phyloP scores from a whole-genome alignment of 2,113 vertebrate species.

The Isurus oxyrinchus region DNA sequence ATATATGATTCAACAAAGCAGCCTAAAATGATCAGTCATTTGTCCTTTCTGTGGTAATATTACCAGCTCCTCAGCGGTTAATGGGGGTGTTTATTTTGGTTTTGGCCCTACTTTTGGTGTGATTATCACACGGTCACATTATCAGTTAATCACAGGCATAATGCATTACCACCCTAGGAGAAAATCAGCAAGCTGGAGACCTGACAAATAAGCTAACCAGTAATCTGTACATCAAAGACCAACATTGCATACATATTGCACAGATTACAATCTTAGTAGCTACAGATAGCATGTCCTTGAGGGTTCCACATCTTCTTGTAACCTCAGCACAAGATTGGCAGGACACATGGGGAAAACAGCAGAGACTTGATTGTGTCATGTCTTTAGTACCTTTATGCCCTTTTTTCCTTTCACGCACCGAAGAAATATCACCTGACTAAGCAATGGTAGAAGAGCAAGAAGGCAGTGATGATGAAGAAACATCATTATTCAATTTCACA shows the following conservation, averaged over 20 bases:
- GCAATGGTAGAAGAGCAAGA: too few species aligned
- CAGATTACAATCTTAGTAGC: not conserved
- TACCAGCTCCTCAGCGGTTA: not conserved
- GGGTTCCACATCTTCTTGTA: not conserved
- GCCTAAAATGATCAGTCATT: not conserved
- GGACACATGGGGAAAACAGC: not conserved
- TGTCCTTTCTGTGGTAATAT: not conserved
- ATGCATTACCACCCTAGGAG: not conserved
- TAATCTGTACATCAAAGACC: not conserved
- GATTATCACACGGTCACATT: not conserved
- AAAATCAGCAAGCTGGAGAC: not conserved
- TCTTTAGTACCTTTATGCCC: not conserved
- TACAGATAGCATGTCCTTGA: not conserved
- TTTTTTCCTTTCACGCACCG: not conserved
- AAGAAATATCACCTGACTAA: not conserved
- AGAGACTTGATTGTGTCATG: not conserved
- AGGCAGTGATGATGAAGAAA: too few species aligned
- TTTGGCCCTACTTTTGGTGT: not conserved
- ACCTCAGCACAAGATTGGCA: not conserved
- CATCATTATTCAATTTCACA: too few species aligned
- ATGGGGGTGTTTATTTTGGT: not conserved
- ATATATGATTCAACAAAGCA: not conserved
- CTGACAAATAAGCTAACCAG: not conserved
- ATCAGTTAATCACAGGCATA: not conserved
- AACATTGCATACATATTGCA: not conserved